Evolutionary conservation across 2,797 vertebrate genomes (phyloP), one percentile per base, ranked within the genome.

Genomic region (Sphaeramia orbicularis): DNA sequence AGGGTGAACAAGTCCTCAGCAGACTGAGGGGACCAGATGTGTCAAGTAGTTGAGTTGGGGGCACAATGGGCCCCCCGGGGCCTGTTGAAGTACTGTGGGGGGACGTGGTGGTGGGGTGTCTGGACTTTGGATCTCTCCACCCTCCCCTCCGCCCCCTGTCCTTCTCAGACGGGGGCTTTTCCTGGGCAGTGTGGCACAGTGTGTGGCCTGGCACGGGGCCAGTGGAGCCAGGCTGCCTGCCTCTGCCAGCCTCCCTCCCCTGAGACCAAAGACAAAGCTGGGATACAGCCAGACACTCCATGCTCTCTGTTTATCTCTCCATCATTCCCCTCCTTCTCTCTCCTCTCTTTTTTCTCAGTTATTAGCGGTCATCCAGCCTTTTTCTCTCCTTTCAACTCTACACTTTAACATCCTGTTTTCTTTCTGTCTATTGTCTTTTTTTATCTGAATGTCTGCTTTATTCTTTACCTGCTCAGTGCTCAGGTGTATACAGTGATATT

Each of bases 211-310:
- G 94, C 89, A 36, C 44, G 1, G 48, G 58, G 86, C 94, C 94
- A 94, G 86, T 81, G 70, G 78, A 77, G 88, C 83, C 87, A 81
- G 84, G 78, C 85, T 68, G 84, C 85, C 84, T 81, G 86, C 84
- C 86, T 84, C 72, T 91, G 88, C 90, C 92, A 91, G 82, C 79
- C 89, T 76, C 65, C 76, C 78, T 91, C 86, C 87, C 74, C 84
- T 71, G 78, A 91, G 91, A 90, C 81, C 64, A 57, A 60, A 92
- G 91, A 94, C 94, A 94, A 94, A 93, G 93, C 93, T 94, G 93
- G 94, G 87, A 78, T 75, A 38, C 16, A 6, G 91, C 93, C 93
- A 94, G 80, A 65, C 71, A 48, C 87, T 70, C 64, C 76, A 70
- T 50, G 14, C 76, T 76, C 78, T 72, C 63, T 51, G 49, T 80